These are phyloP conservation scores for Sinocyclocheilus anshuiensis DNA, from an alignment of 2,113 vertebrate genomes.

Conservation along the genomic window DNA sequence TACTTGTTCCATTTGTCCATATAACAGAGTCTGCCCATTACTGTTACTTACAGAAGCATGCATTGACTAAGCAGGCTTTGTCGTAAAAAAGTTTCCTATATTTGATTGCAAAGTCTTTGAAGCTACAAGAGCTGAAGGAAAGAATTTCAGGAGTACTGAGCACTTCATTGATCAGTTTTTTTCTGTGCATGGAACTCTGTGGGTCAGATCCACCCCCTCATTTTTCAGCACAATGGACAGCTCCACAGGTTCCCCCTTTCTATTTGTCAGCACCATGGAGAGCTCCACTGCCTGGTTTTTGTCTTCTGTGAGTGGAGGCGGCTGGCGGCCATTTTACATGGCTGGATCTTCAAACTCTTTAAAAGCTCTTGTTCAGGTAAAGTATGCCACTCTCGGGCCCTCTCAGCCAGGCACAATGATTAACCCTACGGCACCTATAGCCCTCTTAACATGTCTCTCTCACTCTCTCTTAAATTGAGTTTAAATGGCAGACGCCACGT, in stretches of 20 bases:
- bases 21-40: not conserved
- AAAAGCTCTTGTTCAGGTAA: constrained; percentile 64
- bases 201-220: constrained; percentile 34
- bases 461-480: constrained; percentile 22
- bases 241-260: constrained; percentile 18
- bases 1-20: not conserved
- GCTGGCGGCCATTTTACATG: constrained; percentile 63
- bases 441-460: constrained; percentile 54
- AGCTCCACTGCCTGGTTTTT: constrained; percentile 49
- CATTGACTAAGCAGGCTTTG: not conserved
- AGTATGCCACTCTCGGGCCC: constrained; percentile 66
- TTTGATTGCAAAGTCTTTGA: constrained; percentile 19
- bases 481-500: constrained; percentile 26
- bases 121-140: not conserved
- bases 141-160: constrained; percentile 16
- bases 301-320: constrained; percentile 26
- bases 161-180: constrained; percentile 34
- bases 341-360: constrained; percentile 51
- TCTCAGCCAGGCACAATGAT: constrained; percentile 72
- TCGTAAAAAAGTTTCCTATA: not conserved
- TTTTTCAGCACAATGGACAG: constrained; percentile 21
- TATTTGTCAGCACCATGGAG: constrained; percentile 49
- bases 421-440: constrained; percentile 68
- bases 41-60: not conserved
- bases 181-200: constrained; percentile 5